These are phyloP conservation scores for Procambarus virginalis DNA, from an alignment of 1,140 invertebrate genomes.

Conservation along the genomic window DNA sequence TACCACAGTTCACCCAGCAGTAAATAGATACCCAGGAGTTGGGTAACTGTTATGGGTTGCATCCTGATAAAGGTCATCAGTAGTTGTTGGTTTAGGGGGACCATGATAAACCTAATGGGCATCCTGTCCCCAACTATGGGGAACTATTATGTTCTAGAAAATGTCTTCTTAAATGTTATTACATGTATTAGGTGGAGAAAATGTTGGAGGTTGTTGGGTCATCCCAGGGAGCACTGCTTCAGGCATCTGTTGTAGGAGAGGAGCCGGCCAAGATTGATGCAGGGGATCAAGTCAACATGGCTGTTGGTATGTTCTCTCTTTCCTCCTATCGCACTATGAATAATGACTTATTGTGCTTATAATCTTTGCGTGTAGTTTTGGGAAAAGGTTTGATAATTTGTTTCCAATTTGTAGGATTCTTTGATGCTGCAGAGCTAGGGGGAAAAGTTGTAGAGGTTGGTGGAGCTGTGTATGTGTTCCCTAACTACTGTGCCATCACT, in stretches of 20 bases:
- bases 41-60: too few species aligned
- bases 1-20: too few species aligned
- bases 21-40: too few species aligned
- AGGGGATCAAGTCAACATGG: constrained; percentile 61
- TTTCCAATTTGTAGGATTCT: constrained; percentile 50
- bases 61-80: too few species aligned
- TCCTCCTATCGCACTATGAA: background rate
- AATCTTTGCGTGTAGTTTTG: too few species aligned
- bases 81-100: too few species aligned
- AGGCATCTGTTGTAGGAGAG: constrained; percentile 48
- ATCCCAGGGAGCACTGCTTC: constrained; percentile 48
- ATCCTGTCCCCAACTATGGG: too few species aligned
- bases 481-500: constrained; percentile 64
- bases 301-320: constrained; percentile 46
- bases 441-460: constrained; percentile 59
- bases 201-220: constrained; percentile 56
- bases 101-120: too few species aligned
- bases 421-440: constrained; percentile 60
- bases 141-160: too few species aligned
- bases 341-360: background rate
- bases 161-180: background rate
- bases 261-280: constrained; percentile 59
- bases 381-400: background rate
- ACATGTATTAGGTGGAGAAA: constrained; percentile 45
- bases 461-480: constrained; percentile 66